Evolutionary conservation across 2,888 invertebrate species (phyloP), one percentile per base, ranked within the genome.

Genomic region (Diplazon laetatorius): DNA sequence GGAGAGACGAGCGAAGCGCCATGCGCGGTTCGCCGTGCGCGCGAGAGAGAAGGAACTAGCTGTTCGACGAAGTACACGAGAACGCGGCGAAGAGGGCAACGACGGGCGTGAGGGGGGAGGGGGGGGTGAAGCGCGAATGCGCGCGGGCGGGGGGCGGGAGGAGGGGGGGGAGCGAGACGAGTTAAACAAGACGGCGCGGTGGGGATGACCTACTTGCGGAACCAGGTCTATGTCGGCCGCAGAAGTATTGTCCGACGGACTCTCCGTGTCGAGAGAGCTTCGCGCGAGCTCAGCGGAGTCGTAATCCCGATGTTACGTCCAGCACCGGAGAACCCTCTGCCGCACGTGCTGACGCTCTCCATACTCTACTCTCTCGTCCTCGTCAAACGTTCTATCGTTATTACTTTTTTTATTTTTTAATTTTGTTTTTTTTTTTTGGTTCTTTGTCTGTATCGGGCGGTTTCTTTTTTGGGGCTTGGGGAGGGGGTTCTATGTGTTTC

Each of bases 151-250:
- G n/a, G n/a, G n/a, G n/a, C n/a, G n/a, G n/a, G n/a, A n/a, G n/a
- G n/a, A n/a, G n/a, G n/a, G n/a, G n/a, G n/a, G n/a, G n/a, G n/a
- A n/a, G n/a, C n/a, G n/a, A 57, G 42, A 52, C 59, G 42, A 60
- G 39, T 78, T 75, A 71, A 78, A 68, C 75, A 74, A 52, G 52
- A 25, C 25, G 14, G 50, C 62, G 42, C 57, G 60, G 90, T 83
- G 89, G 89, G 90, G 92, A 91, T 95, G 96, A 96, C 96, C 96
- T 94, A 96, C 96, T 96, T 96, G 96, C 95, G 94, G 95, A 96
- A 96, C 95, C 96, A 96, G 96, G 96, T 96, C 96, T 96, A 96
- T 96, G 96, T 96, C 90, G 90, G 90, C 90, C 84, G 90, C 83
- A 89, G 84, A 90, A 90, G 87, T 89, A 90, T 90, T 90, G 90